Evolutionary conservation across 2,797 vertebrate genomes (phyloP), one percentile per base, ranked within the genome.

Genomic region (Acanthis flammea): DNA sequence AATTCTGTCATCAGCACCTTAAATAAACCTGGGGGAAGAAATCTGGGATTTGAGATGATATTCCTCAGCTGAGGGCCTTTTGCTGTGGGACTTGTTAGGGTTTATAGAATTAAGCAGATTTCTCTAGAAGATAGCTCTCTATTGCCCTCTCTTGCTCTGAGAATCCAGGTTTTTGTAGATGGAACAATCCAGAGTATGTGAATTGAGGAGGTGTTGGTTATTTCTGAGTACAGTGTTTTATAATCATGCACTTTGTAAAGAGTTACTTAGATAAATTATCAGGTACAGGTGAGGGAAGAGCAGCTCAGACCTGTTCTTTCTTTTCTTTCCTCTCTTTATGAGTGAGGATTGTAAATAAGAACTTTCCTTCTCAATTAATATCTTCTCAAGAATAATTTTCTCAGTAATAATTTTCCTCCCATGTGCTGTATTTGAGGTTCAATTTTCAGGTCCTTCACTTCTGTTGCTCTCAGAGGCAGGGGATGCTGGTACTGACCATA

Each of bases 101-200:
- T 13, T 93, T 89, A 45, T 3, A 44, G 74, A 96, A 82, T 89
- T 63, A 92, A 82, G 71, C n/a, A 77, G 86, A 67, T 74, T 45
- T 82, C 67, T 82, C 48, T 53, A 22, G 67, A 88, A 93, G 80
- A 82, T 78, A 95, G 94, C 95, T 95, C 95, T 92, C 88, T 95
- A 7, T 97, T 97, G 95, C 92, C 93, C 92, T 95, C 96, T 96
- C 92, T 95, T 95, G 90, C 94, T 95, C 90, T 65, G 68, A 79
- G 85, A 70, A 51, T 50, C 74, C 39, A 39, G 8, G 25, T 17
- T 67, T 42, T 6, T 57, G n/a, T 30, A 63, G 55, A 28, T 58
- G 45, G 74, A 92, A 65, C 35, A 54, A 41, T 23, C 9, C 2
- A 21, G 53, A 55, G 37, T 33, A 6, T 71, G 18, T 0, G 0